Evolutionary conservation across 1,140 invertebrate species (phyloP).

Genomic region (Aphis gossypii): DNA sequence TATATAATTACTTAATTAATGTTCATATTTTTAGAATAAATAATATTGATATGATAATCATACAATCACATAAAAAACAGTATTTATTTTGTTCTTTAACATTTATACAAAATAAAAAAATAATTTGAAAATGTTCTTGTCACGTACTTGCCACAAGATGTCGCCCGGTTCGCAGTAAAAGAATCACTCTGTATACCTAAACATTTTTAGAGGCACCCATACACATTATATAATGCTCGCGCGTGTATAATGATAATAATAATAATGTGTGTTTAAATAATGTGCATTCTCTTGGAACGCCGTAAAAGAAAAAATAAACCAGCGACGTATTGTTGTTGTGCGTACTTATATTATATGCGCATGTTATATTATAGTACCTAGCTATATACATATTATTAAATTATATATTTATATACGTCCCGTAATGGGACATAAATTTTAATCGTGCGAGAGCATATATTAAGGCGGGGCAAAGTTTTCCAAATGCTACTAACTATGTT

Average conservation of each 20-base stretch:
- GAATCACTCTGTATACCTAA: neutral
- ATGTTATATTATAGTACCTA: neutral
- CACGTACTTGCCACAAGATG: neutral
- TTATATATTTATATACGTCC: neutral
- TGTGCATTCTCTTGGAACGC: neutral
- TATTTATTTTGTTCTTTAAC: neutral
- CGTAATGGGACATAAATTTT: conserved; percentile 1
- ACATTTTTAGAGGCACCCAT: neutral
- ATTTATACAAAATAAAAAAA: neutral
- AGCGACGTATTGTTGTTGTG: neutral
- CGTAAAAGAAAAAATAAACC: neutral
- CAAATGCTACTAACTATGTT: neutral
- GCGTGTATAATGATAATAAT: neutral
- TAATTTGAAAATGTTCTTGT: neutral
- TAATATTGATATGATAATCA: too few species aligned
- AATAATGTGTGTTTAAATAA: neutral
- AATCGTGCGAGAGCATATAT: conserved; percentile 14
- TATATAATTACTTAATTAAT: too few species aligned
- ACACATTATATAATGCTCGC: neutral
- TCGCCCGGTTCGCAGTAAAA: neutral
- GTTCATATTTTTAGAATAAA: too few species aligned
- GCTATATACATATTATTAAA: neutral
- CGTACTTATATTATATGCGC: neutral
- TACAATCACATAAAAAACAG: neutral
- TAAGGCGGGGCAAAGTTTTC: neutral